A percentile compares a stretch with the other conserved stretches of the same genome.
Evolutionary conservation across 1,140 invertebrate genomes (phyloP).

Genomic region (Drosophila insularis): DNA sequence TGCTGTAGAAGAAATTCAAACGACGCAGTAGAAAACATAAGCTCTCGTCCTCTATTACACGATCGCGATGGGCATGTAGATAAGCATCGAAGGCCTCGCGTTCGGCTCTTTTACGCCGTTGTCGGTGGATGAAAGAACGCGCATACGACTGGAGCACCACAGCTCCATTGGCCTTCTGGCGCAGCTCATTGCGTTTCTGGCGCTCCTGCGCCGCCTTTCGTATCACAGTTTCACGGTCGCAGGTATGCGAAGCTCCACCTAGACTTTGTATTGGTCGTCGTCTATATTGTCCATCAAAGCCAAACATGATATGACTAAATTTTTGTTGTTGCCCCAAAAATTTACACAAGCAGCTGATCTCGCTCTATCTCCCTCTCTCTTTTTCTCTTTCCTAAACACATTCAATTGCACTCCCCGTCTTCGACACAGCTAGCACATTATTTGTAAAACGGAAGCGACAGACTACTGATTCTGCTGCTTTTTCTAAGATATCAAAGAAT

Average conservation of each 20-base stretch:
- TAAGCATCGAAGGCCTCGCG: conserved; percentile 88
- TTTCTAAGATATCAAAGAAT: neutral
- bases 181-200: conserved; percentile 90
- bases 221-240: conserved; percentile 90
- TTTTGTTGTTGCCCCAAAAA: conserved; percentile 23
- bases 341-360: conserved; percentile 19
- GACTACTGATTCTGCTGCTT: neutral
- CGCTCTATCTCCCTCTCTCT: conserved; percentile 7
- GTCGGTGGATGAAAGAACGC: conserved; percentile 89
- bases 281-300: conserved; percentile 96
- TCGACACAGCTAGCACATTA: conserved; percentile 10
- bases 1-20: conserved; percentile 89
- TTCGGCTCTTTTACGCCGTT: conserved; percentile 86
- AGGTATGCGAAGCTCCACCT: conserved; percentile 89
- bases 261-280: conserved; percentile 94
- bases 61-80: conserved; percentile 82
- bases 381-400: neutral
- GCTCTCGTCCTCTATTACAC: conserved; percentile 83
- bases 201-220: conserved; percentile 89
- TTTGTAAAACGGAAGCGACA: neutral
- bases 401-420: neutral
- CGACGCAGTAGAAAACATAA: conserved; percentile 85
- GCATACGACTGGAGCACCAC: conserved; percentile 87
- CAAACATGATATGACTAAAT: conserved; percentile 85
- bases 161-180: conserved; percentile 86